Conservation (phyloP, 2,888 invertebrate species). For the Meta bourneti region DNA sequence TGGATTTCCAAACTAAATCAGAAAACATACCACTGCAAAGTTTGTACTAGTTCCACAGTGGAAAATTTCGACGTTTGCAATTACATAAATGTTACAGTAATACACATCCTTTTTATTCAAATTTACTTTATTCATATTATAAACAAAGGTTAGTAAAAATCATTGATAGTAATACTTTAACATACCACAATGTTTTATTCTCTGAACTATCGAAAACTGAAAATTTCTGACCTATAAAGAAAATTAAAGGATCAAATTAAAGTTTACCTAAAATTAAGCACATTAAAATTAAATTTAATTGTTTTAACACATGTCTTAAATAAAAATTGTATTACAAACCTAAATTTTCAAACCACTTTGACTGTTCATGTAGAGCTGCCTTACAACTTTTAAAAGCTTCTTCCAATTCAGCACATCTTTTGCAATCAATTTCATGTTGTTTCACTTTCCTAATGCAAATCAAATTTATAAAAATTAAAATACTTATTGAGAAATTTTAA, state of each 20-base stretch:
- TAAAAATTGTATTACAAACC: constrained; percentile 26
- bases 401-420: constrained; percentile 65
- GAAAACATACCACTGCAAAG: too few relatives aligned
- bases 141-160: too few relatives aligned
- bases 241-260: neutral
- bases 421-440: constrained; percentile 26
- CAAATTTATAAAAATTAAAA: neutral
- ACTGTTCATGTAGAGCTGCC: constrained; percentile 62
- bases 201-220: constrained; percentile 38
- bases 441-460: constrained; percentile 32
- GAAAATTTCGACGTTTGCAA: too few relatives aligned
- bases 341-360: constrained; percentile 66
- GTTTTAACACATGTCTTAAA: neutral
- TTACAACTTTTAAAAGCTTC: constrained; percentile 62
- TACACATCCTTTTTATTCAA: too few relatives aligned
- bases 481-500: neutral
- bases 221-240: constrained; percentile 64
- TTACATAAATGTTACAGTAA: too few relatives aligned
- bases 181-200: constrained; percentile 1
- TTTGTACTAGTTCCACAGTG: too few relatives aligned
- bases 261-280: neutral
- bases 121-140: too few relatives aligned
- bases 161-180: neutral
- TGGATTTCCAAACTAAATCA: too few relatives aligned
- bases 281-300: neutral